Conservation (phyloP, 1,140 invertebrate species). For the Drosophila suzukii region DNA sequence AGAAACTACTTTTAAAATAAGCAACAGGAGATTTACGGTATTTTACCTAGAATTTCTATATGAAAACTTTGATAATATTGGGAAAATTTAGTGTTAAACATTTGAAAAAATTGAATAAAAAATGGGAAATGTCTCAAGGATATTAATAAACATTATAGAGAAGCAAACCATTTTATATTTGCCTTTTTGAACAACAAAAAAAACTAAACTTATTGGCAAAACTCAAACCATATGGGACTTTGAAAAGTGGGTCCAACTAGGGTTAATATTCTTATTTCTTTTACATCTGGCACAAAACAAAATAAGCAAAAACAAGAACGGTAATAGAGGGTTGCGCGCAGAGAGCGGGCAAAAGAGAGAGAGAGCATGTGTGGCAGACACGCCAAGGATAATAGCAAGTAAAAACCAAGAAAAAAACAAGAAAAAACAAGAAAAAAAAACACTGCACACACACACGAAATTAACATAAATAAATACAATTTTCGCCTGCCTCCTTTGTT, state of each 20-base stretch:
- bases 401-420: neutral
- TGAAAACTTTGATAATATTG: too few relatives aligned
- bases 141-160: too few relatives aligned
- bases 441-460: neutral
- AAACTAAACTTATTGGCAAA: neutral
- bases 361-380: constrained; percentile 22
- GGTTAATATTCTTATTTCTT: constrained; percentile 3
- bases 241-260: constrained; percentile 4
- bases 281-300: constrained; percentile 39
- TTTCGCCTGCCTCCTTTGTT: neutral
- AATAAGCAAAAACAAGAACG: constrained; percentile 19
- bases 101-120: too few relatives aligned
- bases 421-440: neutral
- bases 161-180: neutral
- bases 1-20: too few relatives aligned
- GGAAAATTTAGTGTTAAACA: too few relatives aligned
- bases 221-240: constrained; percentile 3
- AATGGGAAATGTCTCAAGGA: too few relatives aligned
- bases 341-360: constrained; percentile 1
- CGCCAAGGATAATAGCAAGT: constrained; percentile 28
- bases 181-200: neutral
- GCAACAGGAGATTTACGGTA: too few relatives aligned
- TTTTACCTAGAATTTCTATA: too few relatives aligned
- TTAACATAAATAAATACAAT: constrained; percentile 7
- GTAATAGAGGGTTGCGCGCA: constrained; percentile 24